phyloP scores from a whole-genome alignment of 2,797 vertebrate species.

The Sebastes itinus region DNA sequence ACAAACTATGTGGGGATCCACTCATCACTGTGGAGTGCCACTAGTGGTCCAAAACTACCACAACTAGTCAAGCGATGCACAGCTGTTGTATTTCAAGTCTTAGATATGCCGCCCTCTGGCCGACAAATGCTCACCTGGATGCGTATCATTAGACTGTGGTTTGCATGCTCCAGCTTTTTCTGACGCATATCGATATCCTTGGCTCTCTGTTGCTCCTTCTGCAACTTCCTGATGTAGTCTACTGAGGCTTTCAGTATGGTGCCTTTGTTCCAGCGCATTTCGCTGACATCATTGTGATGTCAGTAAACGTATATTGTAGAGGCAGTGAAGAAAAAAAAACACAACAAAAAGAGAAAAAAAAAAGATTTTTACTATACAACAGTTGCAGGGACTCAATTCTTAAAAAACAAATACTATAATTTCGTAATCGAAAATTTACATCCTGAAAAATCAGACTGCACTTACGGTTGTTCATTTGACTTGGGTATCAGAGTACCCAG shows the following conservation, averaged over 20 bases:
- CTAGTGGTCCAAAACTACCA: background rate
- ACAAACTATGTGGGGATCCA: background rate
- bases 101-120: background rate
- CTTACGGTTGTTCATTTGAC: constrained; percentile 92
- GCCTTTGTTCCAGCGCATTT: constrained; percentile 97
- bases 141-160: constrained; percentile 88
- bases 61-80: background rate
- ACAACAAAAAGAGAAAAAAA: background rate
- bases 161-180: constrained; percentile 89
- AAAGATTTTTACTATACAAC: background rate
- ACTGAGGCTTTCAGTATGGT: constrained; percentile 94
- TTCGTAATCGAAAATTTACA: background rate
- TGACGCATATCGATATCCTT: constrained; percentile 90
- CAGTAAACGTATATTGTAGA: background rate
- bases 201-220: constrained; percentile 91
- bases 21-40: background rate
- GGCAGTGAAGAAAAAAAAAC: background rate
- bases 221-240: constrained; percentile 93
- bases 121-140: constrained; percentile 84
- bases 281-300: constrained; percentile 71
- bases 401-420: background rate
- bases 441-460: constrained; percentile 22
- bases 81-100: background rate
- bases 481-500: constrained; percentile 91
- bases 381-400: background rate